A percentile compares a stretch with the other conserved stretches of the same genome.
Conservation (phyloP, 2,888 invertebrate species). For the Netelia inedita region DNA sequence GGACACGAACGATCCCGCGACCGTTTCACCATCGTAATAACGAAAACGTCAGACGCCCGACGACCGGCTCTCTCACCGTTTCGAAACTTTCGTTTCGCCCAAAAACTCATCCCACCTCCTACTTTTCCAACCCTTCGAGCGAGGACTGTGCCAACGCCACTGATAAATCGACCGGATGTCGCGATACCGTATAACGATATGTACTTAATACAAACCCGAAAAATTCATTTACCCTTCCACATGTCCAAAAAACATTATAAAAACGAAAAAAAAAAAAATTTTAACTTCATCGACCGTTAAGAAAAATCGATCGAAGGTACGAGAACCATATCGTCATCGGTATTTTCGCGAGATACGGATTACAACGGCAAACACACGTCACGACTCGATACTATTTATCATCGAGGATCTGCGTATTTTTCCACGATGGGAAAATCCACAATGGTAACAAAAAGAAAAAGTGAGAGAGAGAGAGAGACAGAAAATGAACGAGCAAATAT, state of each 20-base stretch:
- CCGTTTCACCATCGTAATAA: background rate
- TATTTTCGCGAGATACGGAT: background rate
- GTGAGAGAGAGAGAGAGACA: background rate
- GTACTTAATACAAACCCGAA: background rate
- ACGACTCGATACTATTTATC: slow-evolving; percentile 44
- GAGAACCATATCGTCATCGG: background rate
- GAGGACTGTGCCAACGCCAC: slow-evolving; percentile 60
- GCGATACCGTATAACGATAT: slow-evolving; percentile 45
- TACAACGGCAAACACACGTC: background rate
- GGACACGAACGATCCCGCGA: background rate
- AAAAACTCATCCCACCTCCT: slow-evolving; percentile 9
- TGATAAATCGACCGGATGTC: slow-evolving; percentile 71
- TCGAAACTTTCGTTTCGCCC: slow-evolving; percentile 44
- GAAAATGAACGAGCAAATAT: slow-evolving; percentile 3
- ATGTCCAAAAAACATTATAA: too few species aligned
- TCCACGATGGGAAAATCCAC: slow-evolving; percentile 21
- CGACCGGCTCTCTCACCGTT: slow-evolving; percentile 32
- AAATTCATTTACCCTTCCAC: too few species aligned
- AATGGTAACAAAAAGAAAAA: background rate
- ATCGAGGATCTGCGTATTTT: slow-evolving; percentile 50
- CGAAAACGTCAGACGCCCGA: slow-evolving; percentile 21
- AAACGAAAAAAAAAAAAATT: too few species aligned
- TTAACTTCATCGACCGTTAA: too few species aligned
- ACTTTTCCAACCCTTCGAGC: slow-evolving; percentile 42
- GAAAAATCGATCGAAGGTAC: too few species aligned